A percentile compares a stretch with the other conserved stretches of the same genome.
These are phyloP conservation scores for Xiphophorus couchianus DNA, from an alignment of 2,113 vertebrate genomes.

Conservation along the genomic window DNA sequence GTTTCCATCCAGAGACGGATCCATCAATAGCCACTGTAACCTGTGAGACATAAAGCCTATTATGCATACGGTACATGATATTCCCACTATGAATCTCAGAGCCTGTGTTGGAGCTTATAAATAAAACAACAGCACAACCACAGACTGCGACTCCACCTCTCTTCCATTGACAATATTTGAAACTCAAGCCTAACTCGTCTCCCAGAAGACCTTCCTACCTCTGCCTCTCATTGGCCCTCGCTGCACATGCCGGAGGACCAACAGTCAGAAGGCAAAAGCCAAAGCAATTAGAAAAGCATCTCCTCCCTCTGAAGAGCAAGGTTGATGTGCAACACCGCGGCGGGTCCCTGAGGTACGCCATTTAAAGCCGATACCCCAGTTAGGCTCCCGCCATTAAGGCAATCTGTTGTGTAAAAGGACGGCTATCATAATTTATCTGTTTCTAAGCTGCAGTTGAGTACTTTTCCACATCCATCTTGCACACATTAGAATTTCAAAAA, in stretches of 20 bases:
- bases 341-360: conserved; percentile 49
- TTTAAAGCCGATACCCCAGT: conserved; percentile 41
- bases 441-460: conserved; percentile 62
- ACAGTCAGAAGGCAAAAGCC: conserved; percentile 56
- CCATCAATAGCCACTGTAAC: conserved; percentile 19
- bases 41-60: conserved; percentile 23
- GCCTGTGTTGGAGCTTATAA: conserved; percentile 54
- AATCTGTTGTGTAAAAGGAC: conserved; percentile 61
- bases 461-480: conserved; percentile 66
- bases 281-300: conserved; percentile 75
- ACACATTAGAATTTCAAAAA: conserved; percentile 70
- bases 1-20: not conserved
- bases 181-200: conserved; percentile 31
- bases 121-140: conserved; percentile 60
- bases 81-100: conserved; percentile 41
- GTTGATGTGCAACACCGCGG: conserved; percentile 37
- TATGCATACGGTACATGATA: conserved; percentile 10
- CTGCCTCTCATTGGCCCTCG: conserved; percentile 37
- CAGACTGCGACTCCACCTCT: conserved; percentile 47
- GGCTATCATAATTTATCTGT: conserved; percentile 59
- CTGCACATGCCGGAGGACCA: conserved; percentile 32
- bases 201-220: conserved; percentile 40
- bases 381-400: conserved; percentile 29
- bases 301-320: conserved; percentile 53
- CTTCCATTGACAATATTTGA: conserved; percentile 48